Base-by-base conservation (phyloP, 2,113 vertebrate genomes). In the Xiphorhynchus elegans region DNA sequence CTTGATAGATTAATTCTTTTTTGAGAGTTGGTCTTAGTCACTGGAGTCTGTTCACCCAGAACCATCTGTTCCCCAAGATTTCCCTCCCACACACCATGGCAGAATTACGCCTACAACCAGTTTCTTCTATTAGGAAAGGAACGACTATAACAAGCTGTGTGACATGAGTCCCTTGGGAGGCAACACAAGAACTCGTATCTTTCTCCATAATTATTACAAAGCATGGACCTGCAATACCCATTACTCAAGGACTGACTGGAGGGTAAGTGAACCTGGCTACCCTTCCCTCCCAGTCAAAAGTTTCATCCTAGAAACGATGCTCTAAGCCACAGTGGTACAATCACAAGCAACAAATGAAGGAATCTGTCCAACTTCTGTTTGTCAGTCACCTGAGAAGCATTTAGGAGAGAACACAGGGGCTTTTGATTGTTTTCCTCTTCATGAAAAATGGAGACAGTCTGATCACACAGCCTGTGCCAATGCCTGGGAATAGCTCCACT, bases 31-130 rank as follows among this genome's bases (percentile, higher is more conserved):
- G 76, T 91, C 93, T 97, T 95, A 96, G 93, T 96, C 89, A 95
- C 86, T 75, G 44, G 49, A 95, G 80, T 68, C 69, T 91, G 69
- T 81, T 95, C 91, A 89, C 77, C 91, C 84, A 95, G 80, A 96
- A 95, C 94, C 95, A 96, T 95, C 95, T 96, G 96, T 94, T 95
- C 87, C 95, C 89, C 84, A 96, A 92, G 91, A 89, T 50, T 75
- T 90, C 52, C 84, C 77, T 92, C 93, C 95, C 72, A 96, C 95
- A 91, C 74, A 70, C 60, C 60, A 49, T 3, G 29, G 87, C 6
- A 89, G 93, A 96, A 95, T 89, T 72, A 95, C 74, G 62, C 91
- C 91, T 82, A 95, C 91, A 84, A 47, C 0, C 5, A 82, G 70
- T 91, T 95, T 91, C 87, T 91, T 75, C 58, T 87, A 82, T 94